Conservation (phyloP, 1,140 invertebrate genomes). For the Notospermus geniculatus region DNA sequence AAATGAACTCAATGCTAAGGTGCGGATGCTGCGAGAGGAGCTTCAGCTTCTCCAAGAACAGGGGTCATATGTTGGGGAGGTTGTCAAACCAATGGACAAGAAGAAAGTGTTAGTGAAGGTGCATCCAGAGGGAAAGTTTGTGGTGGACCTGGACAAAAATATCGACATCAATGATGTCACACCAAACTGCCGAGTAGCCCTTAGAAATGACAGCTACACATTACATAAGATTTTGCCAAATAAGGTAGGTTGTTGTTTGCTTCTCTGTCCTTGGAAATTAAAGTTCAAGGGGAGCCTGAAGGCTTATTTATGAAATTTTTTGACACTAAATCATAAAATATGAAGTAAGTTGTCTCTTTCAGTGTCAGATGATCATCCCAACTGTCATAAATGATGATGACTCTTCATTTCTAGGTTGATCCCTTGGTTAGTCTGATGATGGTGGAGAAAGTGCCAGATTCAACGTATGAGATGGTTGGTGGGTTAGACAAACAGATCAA, state of each 20-base stretch:
- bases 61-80: conserved; percentile 99
- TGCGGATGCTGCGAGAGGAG: conserved; percentile 96
- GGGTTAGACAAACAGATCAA: conserved; percentile 99
- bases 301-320: too few relatives aligned
- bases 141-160: conserved; percentile 99
- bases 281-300: too few relatives aligned
- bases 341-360: too few relatives aligned
- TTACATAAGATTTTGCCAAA: conserved; percentile 99
- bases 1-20: conserved; percentile 99
- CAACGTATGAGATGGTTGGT: conserved; percentile 99
- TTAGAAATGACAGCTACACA: conserved; percentile 98
- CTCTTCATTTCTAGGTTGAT: conserved; percentile 71
- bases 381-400: background rate
- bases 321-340: too few relatives aligned
- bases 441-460: conserved; percentile 99
- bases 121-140: conserved; percentile 99
- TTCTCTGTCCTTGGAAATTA: too few relatives aligned
- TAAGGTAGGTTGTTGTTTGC: conserved; percentile 79
- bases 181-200: conserved; percentile 94
- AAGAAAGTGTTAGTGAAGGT: conserved; percentile 99
- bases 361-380: too few relatives aligned
- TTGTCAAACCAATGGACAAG: conserved; percentile 99
- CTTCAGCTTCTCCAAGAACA: conserved; percentile 97
- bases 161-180: conserved; percentile 99
- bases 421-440: conserved; percentile 99